Evolutionary conservation across 2,113 vertebrate genomes (phyloP).

Genomic region (Hydropotes inermis): DNA sequence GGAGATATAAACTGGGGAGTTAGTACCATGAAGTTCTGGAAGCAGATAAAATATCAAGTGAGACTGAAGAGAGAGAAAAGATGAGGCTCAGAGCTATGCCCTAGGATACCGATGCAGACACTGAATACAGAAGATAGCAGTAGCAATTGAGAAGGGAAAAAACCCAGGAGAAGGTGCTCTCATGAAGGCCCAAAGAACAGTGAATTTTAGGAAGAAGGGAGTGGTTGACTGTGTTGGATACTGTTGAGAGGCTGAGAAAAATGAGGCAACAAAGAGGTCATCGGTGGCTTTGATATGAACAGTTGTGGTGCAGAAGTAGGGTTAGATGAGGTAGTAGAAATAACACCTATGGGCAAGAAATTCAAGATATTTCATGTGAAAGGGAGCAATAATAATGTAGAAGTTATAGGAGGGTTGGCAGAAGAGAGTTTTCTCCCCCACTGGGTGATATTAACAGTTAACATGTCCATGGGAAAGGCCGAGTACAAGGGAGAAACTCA

Average conservation of each 20-base stretch:
- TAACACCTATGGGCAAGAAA: neutral
- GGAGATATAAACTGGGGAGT: neutral
- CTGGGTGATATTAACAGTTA: neutral
- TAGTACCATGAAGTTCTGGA: neutral
- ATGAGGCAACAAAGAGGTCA: neutral
- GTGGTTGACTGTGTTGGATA: neutral
- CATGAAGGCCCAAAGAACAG: neutral
- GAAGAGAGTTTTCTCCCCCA: neutral
- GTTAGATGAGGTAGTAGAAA: neutral
- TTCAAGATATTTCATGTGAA: neutral
- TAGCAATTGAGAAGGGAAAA: neutral
- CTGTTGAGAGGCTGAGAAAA: neutral
- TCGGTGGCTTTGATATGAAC: neutral
- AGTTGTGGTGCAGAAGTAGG: neutral
- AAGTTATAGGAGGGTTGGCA: neutral
- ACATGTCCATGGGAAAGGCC: neutral
- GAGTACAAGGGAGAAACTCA: neutral
- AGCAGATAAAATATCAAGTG: neutral
- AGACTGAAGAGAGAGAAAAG: neutral
- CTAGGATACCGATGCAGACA: neutral
- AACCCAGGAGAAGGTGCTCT: neutral
- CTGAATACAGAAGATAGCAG: neutral
- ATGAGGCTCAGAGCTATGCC: neutral
- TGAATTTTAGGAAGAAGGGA: neutral
- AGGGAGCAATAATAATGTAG: neutral